Base-by-base conservation (phyloP, 2,888 invertebrate genomes). In the Amphimallon solstitiale region DNA sequence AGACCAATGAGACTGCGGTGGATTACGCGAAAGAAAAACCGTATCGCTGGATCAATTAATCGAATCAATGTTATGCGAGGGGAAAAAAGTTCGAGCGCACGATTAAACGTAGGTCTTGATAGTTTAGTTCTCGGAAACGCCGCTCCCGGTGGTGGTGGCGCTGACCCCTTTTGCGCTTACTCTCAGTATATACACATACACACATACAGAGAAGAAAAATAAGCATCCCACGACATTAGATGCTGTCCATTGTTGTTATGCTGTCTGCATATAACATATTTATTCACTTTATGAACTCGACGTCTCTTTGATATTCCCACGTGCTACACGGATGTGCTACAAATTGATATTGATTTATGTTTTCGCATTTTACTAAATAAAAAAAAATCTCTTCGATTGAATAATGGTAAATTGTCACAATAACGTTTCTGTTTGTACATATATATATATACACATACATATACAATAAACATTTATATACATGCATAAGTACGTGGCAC, bases 291-390 rank as follows among this genome's bases (percentile, higher is more conserved):
- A 72, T 72, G 73, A 69, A 65, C 68, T 43, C 46, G 46, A 21
- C 62, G 66, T 72, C 64, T 68, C 75, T 77, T 77, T 77, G 77
- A 77, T 77, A 77, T 71, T 73, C 77, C 77, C 74, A 77, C 77
- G 69, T 67, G 68, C 69, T 69, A 74, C 71, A 73, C 75, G 76
- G 76, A 76, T 76, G 75, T 76, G 73, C 74, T 74, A 75, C 75
- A 75, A 75, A 75, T 75, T 75, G 75, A 74, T 75, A 75, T 74
- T 75, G 75, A 75, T 75, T 75, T 75, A 75, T 73, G 48, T 29
- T 29, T 29, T 29, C 29, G 29, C 29, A 9, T 29, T 29, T 29
- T n/a, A n/a, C n/a, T n/a, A n/a, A 4, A 10, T 9, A 15, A 14
- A 43, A 2, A 43, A 43, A 43, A 43, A 43, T 2, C 40, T 29